phyloP scores from a whole-genome alignment of 2,113 vertebrate genomes.

The Cottus gobio region DNA sequence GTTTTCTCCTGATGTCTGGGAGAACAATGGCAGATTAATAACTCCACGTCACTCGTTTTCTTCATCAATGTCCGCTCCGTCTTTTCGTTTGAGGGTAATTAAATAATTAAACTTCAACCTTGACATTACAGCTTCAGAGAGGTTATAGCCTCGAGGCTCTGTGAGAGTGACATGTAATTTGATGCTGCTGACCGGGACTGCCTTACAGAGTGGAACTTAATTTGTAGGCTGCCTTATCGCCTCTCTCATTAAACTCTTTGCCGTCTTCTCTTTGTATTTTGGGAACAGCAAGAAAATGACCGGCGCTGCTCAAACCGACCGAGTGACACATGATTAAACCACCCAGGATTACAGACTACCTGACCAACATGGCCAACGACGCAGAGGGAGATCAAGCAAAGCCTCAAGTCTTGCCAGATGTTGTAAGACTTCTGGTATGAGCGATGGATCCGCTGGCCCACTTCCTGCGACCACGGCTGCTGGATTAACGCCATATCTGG shows the following conservation, averaged over 20 bases:
- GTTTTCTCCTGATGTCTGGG: conserved; percentile 11
- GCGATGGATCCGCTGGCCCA: conserved; percentile 19
- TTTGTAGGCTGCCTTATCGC: conserved; percentile 40
- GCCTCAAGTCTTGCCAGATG: conserved; percentile 46
- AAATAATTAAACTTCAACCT: conserved; percentile 30
- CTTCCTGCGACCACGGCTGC: conserved; percentile 12
- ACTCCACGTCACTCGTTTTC: conserved; percentile 10
- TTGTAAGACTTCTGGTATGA: conserved; percentile 38
- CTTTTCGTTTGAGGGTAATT: conserved; percentile 35
- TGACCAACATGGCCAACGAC: conserved; percentile 23
- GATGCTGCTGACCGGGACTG: conserved; percentile 41
- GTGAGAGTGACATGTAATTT: conserved; percentile 52
- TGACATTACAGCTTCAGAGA: conserved; percentile 13
- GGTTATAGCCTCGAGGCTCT: conserved; percentile 33
- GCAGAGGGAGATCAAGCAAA: conserved; percentile 37
- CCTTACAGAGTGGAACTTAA: conserved; percentile 46
- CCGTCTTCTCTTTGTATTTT: conserved; percentile 41
- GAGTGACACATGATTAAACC: conserved; percentile 44
- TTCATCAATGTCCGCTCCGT: background rate
- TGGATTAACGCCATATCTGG: conserved; percentile 59
- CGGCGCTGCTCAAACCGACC: conserved; percentile 13
- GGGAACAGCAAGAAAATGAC: conserved; percentile 6
- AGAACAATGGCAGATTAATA: conserved; percentile 34
- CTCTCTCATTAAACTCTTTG: conserved; percentile 51
- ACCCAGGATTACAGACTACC: conserved; percentile 45